Evolutionary conservation across 1,140 invertebrate genomes (phyloP).

Genomic region (Rhagoletis pomonella): DNA sequence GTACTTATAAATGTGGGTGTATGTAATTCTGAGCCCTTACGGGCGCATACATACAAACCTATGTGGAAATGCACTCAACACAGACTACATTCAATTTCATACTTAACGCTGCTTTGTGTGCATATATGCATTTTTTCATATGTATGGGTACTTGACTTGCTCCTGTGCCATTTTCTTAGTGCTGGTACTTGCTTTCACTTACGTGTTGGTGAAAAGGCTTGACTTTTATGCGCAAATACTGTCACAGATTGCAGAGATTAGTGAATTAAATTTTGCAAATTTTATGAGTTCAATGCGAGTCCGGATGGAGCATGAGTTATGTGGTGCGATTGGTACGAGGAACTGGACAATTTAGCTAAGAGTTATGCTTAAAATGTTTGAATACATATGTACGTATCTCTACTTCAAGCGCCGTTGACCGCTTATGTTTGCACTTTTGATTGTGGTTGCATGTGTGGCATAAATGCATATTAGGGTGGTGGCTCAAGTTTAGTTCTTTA

Average conservation of each 20-base stretch:
- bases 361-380: too few species aligned
- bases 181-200: background rate
- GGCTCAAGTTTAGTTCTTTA: too few species aligned
- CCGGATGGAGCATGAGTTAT: background rate
- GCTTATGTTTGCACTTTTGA: too few species aligned
- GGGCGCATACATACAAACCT: background rate
- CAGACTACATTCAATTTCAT: too few species aligned
- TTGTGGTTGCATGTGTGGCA: too few species aligned
- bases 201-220: background rate
- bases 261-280: constrained; percentile 49
- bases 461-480: too few species aligned
- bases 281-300: constrained; percentile 22
- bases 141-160: background rate
- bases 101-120: background rate
- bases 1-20: too few species aligned
- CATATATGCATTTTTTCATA: background rate
- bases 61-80: background rate
- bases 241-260: constrained; percentile 38
- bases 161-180: background rate
- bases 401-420: too few species aligned
- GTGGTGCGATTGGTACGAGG: background rate
- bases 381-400: too few species aligned
- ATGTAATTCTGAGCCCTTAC: too few species aligned
- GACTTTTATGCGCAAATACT: constrained; percentile 42
- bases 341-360: background rate